These are phyloP conservation scores for Acrocephalus arundinaceus DNA, from an alignment of 2,113 vertebrate species.

Conservation along the genomic window DNA sequence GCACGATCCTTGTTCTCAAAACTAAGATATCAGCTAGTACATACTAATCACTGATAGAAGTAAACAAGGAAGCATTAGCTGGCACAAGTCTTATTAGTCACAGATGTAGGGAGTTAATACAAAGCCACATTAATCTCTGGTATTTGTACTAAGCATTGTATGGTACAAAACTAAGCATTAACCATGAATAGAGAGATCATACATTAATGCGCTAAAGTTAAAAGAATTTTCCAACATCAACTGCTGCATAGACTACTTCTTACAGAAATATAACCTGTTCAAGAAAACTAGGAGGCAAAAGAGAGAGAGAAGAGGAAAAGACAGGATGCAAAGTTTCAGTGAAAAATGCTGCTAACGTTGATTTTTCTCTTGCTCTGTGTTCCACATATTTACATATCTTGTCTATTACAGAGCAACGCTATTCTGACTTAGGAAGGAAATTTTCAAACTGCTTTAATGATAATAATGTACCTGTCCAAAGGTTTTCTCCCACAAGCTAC, in stretches of 20 bases:
- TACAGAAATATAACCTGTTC: background rate
- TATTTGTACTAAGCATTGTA: background rate
- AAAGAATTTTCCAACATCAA: background rate
- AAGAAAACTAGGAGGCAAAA: background rate
- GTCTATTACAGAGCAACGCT: background rate
- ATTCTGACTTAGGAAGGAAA: background rate
- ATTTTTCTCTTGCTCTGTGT: background rate
- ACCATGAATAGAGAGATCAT: background rate
- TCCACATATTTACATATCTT: background rate
- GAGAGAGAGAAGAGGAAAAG: background rate
- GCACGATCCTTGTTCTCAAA: background rate
- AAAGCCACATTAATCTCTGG: background rate
- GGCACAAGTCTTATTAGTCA: background rate
- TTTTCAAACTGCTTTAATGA: background rate
- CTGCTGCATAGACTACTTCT: background rate
- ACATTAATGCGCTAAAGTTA: background rate
- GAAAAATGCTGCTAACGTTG: rapidly evolving
- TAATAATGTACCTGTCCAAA: background rate
- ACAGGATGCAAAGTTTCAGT: background rate
- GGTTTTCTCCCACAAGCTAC: background rate
- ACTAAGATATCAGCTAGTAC: background rate
- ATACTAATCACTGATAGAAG: background rate
- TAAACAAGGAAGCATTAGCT: background rate
- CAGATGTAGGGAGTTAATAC: background rate
- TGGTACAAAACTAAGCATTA: background rate